Base-by-base conservation (phyloP, 2,797 vertebrate species). In the Notolabrus celidotus region DNA sequence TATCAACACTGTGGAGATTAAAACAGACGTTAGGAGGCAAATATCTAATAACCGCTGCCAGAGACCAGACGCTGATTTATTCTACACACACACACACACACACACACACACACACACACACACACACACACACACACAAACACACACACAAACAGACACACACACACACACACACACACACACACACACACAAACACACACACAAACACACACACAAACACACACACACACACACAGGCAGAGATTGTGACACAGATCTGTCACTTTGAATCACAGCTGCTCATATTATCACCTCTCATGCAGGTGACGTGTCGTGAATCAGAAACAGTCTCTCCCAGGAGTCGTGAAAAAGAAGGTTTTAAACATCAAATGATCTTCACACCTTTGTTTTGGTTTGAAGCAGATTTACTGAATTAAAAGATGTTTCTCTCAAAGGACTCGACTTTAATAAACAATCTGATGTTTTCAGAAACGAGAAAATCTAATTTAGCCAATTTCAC, bases 51-150 rank as follows among this genome's bases (percentile, higher is more conserved):
- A 46, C 15, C 0, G 6, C 10, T 3, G 25, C 61, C 42, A 5
- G 50, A 4, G 62, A 25, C 2, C 53, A 51, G 72, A 8, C 29
- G 38, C 15, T 62, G 12, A 45, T 71, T 61, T 3, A 53, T 38
- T 57, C 45, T n/a, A 31, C 29, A 5, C 29, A 4, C 7, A 31
- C 29, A 31, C 29, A 31, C 29, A 31, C 29, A 5, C 29, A n/a
- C n/a, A n/a, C n/a, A n/a, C n/a, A n/a, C n/a, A n/a, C n/a, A n/a
- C n/a, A n/a, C n/a, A n/a, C n/a, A n/a, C n/a, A n/a, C n/a, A n/a
- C n/a, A n/a, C n/a, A n/a, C n/a, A n/a, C n/a, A n/a, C n/a, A n/a
- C n/a, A n/a, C n/a, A n/a, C n/a, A n/a, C n/a, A n/a, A n/a, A n/a
- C n/a, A 4, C 7, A 31, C 29, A 31, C 29, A 27, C 27, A 27